These are phyloP conservation scores for Drosophila yooni DNA, from an alignment of 2,888 invertebrate genomes.

Conservation along the genomic window DNA sequence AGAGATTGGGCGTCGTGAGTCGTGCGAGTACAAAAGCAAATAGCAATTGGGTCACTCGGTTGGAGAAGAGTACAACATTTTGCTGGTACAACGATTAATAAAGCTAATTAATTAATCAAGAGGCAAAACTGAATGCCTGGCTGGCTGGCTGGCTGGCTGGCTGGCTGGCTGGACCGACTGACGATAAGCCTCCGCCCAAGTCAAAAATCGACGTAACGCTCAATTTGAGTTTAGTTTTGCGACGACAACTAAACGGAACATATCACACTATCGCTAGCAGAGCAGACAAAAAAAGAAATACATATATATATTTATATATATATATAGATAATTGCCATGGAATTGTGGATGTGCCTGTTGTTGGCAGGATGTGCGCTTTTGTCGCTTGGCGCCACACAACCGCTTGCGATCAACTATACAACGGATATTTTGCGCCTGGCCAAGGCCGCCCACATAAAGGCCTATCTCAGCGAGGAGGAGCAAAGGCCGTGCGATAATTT, in stretches of 20 bases:
- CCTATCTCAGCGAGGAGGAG: constrained; percentile 70
- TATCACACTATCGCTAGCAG: not conserved
- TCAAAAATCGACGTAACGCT: constrained; percentile 74
- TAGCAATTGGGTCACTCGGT: constrained; percentile 60
- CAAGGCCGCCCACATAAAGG: constrained; percentile 79
- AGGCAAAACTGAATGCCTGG: not conserved
- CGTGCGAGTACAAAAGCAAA: constrained; percentile 21
- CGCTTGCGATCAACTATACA: constrained; percentile 73
- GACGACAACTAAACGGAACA: constrained; percentile 56
- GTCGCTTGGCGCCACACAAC: constrained; percentile 24
- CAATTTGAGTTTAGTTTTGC: constrained; percentile 66
- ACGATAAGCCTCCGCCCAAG: constrained; percentile 69
- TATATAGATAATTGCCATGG: constrained; percentile 1
- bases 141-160: not conserved
- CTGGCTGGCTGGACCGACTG: constrained; percentile 9
- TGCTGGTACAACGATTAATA: constrained; percentile 62
- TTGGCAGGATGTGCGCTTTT: constrained; percentile 25
- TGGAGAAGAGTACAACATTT: constrained; percentile 51
- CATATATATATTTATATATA: not conserved
- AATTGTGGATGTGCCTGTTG: constrained; percentile 27
- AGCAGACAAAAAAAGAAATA: not conserved
- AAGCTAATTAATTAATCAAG: constrained; percentile 76
- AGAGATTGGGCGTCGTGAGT: constrained; percentile 29
- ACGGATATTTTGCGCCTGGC: constrained; percentile 77
- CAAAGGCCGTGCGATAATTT: constrained; percentile 76